Percentiles rank a stretch among this genome's conserved stretches.
Conservation (phyloP, 2,113 vertebrate species). For the Oryzias melastigma region DNA sequence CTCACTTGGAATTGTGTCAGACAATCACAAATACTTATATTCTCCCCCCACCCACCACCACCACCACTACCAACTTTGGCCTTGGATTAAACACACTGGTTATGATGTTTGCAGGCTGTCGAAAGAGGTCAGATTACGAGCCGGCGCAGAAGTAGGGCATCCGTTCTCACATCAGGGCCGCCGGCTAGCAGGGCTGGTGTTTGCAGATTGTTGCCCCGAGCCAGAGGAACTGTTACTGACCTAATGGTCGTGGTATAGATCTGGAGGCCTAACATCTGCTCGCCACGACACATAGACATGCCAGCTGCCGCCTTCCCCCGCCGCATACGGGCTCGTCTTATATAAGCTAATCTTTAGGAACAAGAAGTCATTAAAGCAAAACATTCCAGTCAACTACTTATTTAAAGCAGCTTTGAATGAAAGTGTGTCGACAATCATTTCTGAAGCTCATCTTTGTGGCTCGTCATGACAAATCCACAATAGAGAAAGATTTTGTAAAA, state of each 20-base stretch:
- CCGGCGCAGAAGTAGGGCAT: slow-evolving; percentile 60
- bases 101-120: slow-evolving; percentile 47
- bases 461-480: too few relatives aligned
- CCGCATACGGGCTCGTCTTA: neutral
- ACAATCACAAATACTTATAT: slow-evolving; percentile 18
- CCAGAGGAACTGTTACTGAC: slow-evolving; percentile 40
- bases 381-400: neutral
- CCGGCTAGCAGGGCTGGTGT: slow-evolving; percentile 16
- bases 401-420: neutral
- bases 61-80: slow-evolving; percentile 29
- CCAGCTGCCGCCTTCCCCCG: neutral
- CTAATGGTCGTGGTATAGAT: slow-evolving; percentile 53
- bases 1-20: slow-evolving; percentile 37
- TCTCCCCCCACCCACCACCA: neutral
- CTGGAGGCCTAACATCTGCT: slow-evolving; percentile 35
- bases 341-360: neutral
- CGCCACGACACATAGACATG: slow-evolving; percentile 24
- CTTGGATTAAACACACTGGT: slow-evolving; percentile 55
- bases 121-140: slow-evolving; percentile 69
- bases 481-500: too few relatives aligned
- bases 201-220: slow-evolving; percentile 44
- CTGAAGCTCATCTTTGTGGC: too few relatives aligned
- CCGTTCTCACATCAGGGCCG: slow-evolving; percentile 21
- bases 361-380: neutral
- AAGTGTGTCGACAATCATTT: too few relatives aligned